Base-by-base conservation (phyloP, 1,140 invertebrate species). In the Brachionus asplanchnoidis region DNA sequence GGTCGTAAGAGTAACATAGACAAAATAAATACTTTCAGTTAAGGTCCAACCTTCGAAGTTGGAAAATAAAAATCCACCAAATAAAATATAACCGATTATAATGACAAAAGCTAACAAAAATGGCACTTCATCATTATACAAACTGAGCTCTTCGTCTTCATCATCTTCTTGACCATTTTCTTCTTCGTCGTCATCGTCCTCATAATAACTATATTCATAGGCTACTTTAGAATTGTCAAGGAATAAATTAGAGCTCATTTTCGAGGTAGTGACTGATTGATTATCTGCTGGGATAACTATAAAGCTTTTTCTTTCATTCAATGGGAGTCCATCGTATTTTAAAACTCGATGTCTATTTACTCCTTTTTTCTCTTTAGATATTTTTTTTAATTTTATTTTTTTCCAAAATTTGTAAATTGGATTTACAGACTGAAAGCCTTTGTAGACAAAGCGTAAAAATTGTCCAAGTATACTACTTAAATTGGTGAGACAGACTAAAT, bases 1-100 rank as follows among this genome's bases (percentile, higher is more conserved):
- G 80, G 91, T 92, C 42, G 90, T 90, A 36, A 93, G 88, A 0
- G 92, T 95, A 28, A 96, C 95, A 90, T 97, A 97, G 87, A 95
- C 97, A 89, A 97, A 98, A 89, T 96, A 98, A 75, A 94, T 94
- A 23, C 95, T 95, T 88, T 98, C 96, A 12, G 98, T 90, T 36
- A 95, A 92, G 36, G 93, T 94, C 96, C 96, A 98, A 68, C 93
- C 92, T 89, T 95, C 91, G 88, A 94, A 94, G 9, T 87, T 70
- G 11, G 87, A 94, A 89, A 99, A 99, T 73, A 98, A 91, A 82
- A 96, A 91, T 0, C 96, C 95, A 1, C 97, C 97, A 28, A 94
- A 93, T 85, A 94, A 94, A 87, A 99, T 93, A 89, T 98, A 98
- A 73, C 93, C 92, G 17, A 95, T 90, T 86, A 99, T 94, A 14